Base-by-base conservation (phyloP, 2,888 invertebrate genomes). In the Drosophila eohydei region DNA sequence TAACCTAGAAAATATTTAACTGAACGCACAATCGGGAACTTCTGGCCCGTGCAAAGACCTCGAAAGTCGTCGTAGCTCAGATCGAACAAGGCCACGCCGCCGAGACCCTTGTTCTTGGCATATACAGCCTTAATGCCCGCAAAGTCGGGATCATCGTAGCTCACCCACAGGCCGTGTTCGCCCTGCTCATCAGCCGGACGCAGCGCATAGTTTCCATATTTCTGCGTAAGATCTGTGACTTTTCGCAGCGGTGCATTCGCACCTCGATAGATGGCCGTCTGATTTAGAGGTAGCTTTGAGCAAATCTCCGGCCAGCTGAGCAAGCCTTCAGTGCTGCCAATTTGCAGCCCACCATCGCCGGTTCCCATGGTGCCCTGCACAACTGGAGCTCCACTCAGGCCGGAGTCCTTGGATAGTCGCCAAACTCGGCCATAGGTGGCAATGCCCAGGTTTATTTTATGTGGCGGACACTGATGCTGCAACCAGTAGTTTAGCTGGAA, bases 251-350 rank as follows among this genome's bases (percentile, higher is more conserved):
- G 94, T 1, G 95, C 94, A 78, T 94, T 91, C 92, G 95, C 92
- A 56, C 95, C 94, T 89, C 95, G 94, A 91, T 95, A 93, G 41
- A 93, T 93, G 52, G 94, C 94, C 11, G 94, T 94, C 52, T 94
- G 94, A 7, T 95, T 95, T 74, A 94, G 94, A 74, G 95, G 95
- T 54, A 96, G 92, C 87, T 95, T 95, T 1, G 95, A 94, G 91
- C 97, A 97, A 0, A 97, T 95, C 92, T 97, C 97, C 0, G 96
- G 95, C 93, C 97, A 97, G 74, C 96, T 96, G 51, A 96, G 92
- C 4, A 96, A 66, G 21, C 97, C 97, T 4, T 95, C 94, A 8
- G 91, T 94, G 80, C 94, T 94, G 55, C 0, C 36, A 3, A 96
- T 95, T 92, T 96, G 96, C 0, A 95, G 95, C 21, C 97, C 97